Base-by-base conservation (phyloP, 1,140 invertebrate genomes). In the Camponotus floridanus region DNA sequence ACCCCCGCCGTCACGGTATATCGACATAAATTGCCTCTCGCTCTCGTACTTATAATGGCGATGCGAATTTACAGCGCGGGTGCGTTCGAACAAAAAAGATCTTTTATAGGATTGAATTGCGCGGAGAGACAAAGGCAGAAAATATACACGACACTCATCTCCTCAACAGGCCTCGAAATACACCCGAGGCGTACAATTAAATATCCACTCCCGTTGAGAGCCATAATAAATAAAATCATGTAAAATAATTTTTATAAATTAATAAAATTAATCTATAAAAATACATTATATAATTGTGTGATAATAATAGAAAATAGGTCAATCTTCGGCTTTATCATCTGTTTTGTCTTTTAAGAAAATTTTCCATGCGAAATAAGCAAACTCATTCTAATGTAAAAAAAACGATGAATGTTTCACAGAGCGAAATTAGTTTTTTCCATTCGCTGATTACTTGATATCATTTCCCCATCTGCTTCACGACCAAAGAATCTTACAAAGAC, bases 401-500 rank as follows among this genome's bases (percentile, higher is more conserved):
- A 6, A 31, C 62, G 59, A 18, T 61, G 31, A 8, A 48, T 57
- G 71, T 67, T 74, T 74, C 65, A 59, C 51, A 15, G 15, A 26
- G 26, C 57, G 8, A 57, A 65, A 64, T 18, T 21, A 48, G 65
- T 68, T 71, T 84, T 67, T 59, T 85, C 71, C 70, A 7, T 45
- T 71, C 68, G 42, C 48, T 8, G 11, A 26, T 67, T 61, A 55
- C 42, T 55, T 81, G 57, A 85, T 39, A 31, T 73, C 73, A 68
- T 45, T 88, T 70, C 74, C 68, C 51, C 39, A 62, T 48, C 71
- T 70, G 70, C 55, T 74, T 83, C 61, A 74, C 70, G 55, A 51
- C 51, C n/a, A 39, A 31, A 59, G 70, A 81, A 88, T 89, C 76
- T 88, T 76, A 70, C 65, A 45, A 74, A 85, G 78, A 85, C 62